Evolutionary conservation across 2,888 invertebrate species (phyloP), one percentile per base, ranked within the genome.

Genomic region (Ophion slaviceki): DNA sequence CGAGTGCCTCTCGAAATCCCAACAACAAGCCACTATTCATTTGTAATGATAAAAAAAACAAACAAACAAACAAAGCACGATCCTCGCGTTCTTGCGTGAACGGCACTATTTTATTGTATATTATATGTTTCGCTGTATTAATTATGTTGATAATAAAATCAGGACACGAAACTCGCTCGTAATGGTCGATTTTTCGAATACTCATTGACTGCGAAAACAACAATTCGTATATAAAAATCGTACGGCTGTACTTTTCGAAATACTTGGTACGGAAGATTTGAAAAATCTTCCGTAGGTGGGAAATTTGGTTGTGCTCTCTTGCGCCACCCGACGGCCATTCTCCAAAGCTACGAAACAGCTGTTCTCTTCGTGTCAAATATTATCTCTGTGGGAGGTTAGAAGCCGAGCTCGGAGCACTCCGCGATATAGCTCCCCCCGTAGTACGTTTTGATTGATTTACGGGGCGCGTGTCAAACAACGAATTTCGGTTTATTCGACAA

Each of bases 71-170:
- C 32, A 92, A 91, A 90, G 90, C 90, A 91, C 90, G 88, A 89
- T 70, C 80, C 84, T 87, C 88, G 87, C 86, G 53, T 17, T 88
- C 75, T 80, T 89, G 82, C 91, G 88, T 92, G 89, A 90, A 92
- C 90, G 92, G 90, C 91, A 91, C 92, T 92, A 93, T 91, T 92
- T 92, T 91, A 91, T 88, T 93, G 92, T 93, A 92, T 92, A 88
- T 92, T 92, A 92, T 87, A 61, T 92, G 90, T 92, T 92, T 91
- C 90, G 89, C 90, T 92, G 92, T 93, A 92, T 91, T 90, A 91
- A 92, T 91, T 90, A 92, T 91, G 92, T 93, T 92, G 89, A 92
- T 93, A 92, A 93, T 92, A 92, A 92, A 91, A 85, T 62, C 57
- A 84, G 53, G 85, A 86, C 76, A 80, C 77, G 76, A 84, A 80